Conservation (phyloP, 1,140 invertebrate genomes). For the Nixonia krombeini region DNA sequence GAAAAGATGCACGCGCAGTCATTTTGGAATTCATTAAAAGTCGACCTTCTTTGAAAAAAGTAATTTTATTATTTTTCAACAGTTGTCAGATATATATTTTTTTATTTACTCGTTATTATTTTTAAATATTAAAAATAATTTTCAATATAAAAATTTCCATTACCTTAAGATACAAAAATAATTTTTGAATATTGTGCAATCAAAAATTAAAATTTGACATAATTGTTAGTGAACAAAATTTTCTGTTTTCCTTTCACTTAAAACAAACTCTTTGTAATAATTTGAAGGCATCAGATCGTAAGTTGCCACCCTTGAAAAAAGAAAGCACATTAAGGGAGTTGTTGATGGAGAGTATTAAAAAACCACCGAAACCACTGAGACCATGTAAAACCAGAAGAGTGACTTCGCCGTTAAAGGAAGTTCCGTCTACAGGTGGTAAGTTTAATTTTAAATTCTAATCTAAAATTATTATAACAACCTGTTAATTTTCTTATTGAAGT, state of each 20-base stretch:
- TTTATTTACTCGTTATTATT: constrained; percentile 34
- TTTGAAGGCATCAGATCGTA: constrained; percentile 86
- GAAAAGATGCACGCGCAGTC: constrained; percentile 94
- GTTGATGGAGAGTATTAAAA: constrained; percentile 90
- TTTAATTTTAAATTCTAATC: neutral
- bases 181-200: too few species aligned
- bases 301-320: constrained; percentile 80
- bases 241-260: too few species aligned
- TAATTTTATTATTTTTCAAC: constrained; percentile 59
- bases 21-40: constrained; percentile 97
- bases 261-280: too few species aligned
- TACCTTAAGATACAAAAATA: too few species aligned
- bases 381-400: constrained; percentile 52
- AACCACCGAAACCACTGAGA: constrained; percentile 79
- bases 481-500: too few species aligned
- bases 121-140: too few species aligned
- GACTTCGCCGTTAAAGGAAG: constrained; percentile 18
- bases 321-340: constrained; percentile 85
- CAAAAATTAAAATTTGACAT: too few species aligned
- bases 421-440: constrained; percentile 6
- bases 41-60: constrained; percentile 93
- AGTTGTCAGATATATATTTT: constrained; percentile 18
- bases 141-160: too few species aligned
- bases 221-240: too few species aligned
- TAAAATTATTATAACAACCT: neutral